Conservation (phyloP, 2,797 vertebrate species). For the Cynopterus sphinx region DNA sequence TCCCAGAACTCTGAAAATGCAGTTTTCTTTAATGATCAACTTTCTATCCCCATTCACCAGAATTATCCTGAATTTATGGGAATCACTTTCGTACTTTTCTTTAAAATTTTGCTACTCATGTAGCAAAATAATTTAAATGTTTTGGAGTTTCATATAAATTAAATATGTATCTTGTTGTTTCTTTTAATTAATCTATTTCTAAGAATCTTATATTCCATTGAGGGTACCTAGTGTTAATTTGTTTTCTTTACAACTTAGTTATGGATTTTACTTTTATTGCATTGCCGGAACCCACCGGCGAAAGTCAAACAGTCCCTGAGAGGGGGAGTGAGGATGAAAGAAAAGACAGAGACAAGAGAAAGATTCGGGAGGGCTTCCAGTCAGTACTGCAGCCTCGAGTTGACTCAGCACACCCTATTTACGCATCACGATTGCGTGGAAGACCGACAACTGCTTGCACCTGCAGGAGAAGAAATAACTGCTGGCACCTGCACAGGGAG, state of each 20-base stretch:
- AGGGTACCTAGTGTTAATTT: neutral
- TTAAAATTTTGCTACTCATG: neutral
- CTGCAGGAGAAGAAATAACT: no score
- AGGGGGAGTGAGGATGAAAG: no score
- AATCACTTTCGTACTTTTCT: neutral
- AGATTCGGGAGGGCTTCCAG: no score
- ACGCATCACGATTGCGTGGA: no score
- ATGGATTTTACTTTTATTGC: neutral
- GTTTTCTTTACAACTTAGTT: neutral
- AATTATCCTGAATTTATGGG: neutral
- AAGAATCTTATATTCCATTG: neutral
- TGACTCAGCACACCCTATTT: no score
- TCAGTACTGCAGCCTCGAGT: no score
- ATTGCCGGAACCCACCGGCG: no score
- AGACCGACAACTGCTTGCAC: no score
- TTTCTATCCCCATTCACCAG: neutral
- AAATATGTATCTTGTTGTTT: constrained; percentile 1
- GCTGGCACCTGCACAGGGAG: no score
- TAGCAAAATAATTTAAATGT: neutral
- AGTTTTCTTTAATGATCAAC: neutral
- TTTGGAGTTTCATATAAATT: neutral
- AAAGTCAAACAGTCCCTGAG: no score
- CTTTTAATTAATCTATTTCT: neutral
- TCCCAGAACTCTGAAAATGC: neutral
- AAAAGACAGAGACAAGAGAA: no score